A percentile compares a stretch with the other conserved stretches of the same genome.
Evolutionary conservation across 2,113 vertebrate genomes (phyloP).

Genomic region (Corythornis vintsioides): DNA sequence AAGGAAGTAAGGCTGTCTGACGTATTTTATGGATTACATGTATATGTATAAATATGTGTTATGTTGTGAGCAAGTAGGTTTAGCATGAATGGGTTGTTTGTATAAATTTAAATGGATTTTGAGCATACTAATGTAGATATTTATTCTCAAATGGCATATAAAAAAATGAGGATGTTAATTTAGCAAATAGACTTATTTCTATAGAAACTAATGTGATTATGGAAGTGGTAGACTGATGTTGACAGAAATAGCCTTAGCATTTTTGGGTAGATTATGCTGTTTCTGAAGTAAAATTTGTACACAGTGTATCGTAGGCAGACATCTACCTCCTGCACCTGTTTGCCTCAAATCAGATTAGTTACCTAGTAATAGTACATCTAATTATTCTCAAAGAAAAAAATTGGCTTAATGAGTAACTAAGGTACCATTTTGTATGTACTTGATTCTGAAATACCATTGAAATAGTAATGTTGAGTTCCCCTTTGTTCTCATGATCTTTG

Average conservation of each 20-base stretch:
- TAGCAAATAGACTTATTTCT: background rate
- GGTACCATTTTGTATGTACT: background rate
- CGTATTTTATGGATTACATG: background rate
- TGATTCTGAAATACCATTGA: slow-evolving; percentile 11
- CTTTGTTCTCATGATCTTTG: slow-evolving; percentile 37
- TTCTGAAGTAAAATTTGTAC: background rate
- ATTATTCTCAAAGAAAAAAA: background rate
- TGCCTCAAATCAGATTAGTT: slow-evolving; percentile 35
- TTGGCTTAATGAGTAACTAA: slow-evolving; percentile 47
- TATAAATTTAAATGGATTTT: background rate
- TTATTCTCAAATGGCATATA: background rate
- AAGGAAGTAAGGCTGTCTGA: background rate
- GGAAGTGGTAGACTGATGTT: background rate
- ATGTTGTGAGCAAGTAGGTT: background rate
- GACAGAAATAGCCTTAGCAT: background rate
- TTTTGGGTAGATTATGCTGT: background rate
- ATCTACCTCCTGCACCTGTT: slow-evolving; percentile 37
- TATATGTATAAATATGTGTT: background rate
- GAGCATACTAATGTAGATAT: background rate
- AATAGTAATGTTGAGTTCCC: slow-evolving; percentile 16
- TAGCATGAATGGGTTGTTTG: background rate
- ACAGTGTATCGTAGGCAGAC: background rate
- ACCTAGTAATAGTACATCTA: slow-evolving; percentile 24
- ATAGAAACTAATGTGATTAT: background rate
- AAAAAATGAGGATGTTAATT: background rate